phyloP scores from a whole-genome alignment of 2,888 invertebrate genomes.

The Cantharis lateralis region DNA sequence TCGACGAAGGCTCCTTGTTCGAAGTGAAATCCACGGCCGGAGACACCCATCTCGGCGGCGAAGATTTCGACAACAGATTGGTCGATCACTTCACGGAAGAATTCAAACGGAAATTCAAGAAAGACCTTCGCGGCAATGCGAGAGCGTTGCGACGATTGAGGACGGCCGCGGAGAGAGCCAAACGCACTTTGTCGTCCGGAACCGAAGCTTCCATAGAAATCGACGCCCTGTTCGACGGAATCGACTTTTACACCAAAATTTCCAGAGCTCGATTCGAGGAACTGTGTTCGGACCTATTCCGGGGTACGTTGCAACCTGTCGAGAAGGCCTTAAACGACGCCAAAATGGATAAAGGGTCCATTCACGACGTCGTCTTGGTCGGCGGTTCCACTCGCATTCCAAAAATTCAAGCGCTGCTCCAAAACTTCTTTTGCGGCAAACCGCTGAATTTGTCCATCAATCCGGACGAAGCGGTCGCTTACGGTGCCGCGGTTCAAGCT shows the following conservation, averaged over 20 bases:
- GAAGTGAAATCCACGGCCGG: slow-evolving; percentile 62
- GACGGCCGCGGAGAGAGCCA: slow-evolving; percentile 78
- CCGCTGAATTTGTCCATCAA: slow-evolving; percentile 50
- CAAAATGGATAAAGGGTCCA: slow-evolving; percentile 75
- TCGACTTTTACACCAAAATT: slow-evolving; percentile 74
- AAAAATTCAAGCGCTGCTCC: slow-evolving; percentile 74
- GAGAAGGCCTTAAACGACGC: slow-evolving; percentile 76
- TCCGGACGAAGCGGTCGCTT: slow-evolving; percentile 53
- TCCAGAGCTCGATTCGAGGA: slow-evolving; percentile 79
- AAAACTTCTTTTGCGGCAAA: slow-evolving; percentile 73
- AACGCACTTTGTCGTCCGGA: slow-evolving; percentile 76
- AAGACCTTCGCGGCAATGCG: slow-evolving; percentile 69
- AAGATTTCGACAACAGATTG: slow-evolving; percentile 63
- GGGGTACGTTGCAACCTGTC: slow-evolving; percentile 72
- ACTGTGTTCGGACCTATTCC: slow-evolving; percentile 71
- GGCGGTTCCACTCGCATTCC: slow-evolving; percentile 83
- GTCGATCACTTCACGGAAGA: slow-evolving; percentile 72
- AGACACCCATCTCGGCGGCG: slow-evolving; percentile 58
- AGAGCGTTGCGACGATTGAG: slow-evolving; percentile 71
- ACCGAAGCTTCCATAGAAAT: slow-evolving; percentile 77
- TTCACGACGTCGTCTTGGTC: slow-evolving; percentile 81
- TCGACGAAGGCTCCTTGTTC: slow-evolving; percentile 63
- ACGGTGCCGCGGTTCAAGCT: slow-evolving; percentile 52
- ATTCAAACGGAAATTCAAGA: slow-evolving; percentile 72
- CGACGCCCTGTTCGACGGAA: slow-evolving; percentile 74